These are phyloP conservation scores for Pristiophorus japonicus DNA, from an alignment of 2,113 vertebrate species.

Conservation along the genomic window DNA sequence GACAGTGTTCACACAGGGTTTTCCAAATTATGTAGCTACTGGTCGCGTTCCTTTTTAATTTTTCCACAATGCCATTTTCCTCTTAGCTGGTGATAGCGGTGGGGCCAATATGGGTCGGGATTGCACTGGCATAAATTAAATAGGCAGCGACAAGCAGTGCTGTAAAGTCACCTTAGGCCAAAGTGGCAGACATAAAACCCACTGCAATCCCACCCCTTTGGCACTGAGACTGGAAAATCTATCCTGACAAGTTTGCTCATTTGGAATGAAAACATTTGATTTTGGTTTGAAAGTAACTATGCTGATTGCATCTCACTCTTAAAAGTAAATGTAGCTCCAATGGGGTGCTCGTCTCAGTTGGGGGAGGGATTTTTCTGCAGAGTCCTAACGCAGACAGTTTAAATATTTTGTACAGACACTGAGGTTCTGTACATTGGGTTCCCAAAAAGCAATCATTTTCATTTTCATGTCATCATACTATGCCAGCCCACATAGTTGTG, in stretches of 20 bases:
- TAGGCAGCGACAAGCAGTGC: no score
- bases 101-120: no score
- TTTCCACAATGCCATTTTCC: no score
- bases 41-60: no score
- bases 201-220: background rate
- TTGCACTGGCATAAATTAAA: no score
- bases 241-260: background rate
- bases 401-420: background rate
- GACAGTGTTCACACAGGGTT: no score
- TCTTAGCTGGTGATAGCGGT: no score
- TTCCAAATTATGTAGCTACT: no score
- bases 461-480: background rate
- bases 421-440: background rate
- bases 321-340: background rate
- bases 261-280: background rate
- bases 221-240: background rate
- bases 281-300: background rate
- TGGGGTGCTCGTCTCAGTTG: background rate
- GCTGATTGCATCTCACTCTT: background rate
- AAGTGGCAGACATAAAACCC: no score
- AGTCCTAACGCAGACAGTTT: background rate
- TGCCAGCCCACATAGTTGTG: background rate
- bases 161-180: no score
- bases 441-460: background rate
- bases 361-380: background rate